Conservation (phyloP, 2,888 invertebrate genomes). For the Leucoptera coffeella region DNA sequence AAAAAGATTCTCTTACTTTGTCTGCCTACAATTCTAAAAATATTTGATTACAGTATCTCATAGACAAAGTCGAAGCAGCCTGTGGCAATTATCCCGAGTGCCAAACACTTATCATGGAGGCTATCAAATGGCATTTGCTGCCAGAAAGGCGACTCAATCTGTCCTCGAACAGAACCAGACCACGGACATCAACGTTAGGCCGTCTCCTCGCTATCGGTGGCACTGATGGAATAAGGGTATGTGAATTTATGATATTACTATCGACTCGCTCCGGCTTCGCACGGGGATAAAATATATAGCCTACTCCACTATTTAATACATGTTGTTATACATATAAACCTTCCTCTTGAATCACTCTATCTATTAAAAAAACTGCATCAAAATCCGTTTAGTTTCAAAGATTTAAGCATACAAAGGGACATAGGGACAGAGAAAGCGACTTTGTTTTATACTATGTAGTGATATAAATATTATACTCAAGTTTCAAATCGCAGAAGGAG, state of each 20-base stretch:
- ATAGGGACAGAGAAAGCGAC: too few relatives aligned
- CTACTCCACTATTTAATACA: too few relatives aligned
- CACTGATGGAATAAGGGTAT: constrained; percentile 82
- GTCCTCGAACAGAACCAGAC: constrained; percentile 74
- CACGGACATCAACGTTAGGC: constrained; percentile 88
- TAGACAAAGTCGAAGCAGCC: constrained; percentile 74
- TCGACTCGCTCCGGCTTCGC: too few relatives aligned
- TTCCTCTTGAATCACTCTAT: too few relatives aligned
- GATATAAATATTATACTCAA: too few relatives aligned
- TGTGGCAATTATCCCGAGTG: constrained; percentile 65
- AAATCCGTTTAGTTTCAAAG: constrained; percentile 17
- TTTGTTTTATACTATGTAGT: too few relatives aligned
- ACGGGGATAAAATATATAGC: too few relatives aligned
- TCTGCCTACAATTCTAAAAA: too few relatives aligned
- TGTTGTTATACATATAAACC: too few relatives aligned
- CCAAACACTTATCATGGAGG: constrained; percentile 87
- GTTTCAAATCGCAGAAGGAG: too few relatives aligned
- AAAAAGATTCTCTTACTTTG: too few relatives aligned
- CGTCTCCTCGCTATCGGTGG: constrained; percentile 84
- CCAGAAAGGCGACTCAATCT: constrained; percentile 78
- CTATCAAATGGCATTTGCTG: constrained; percentile 86
- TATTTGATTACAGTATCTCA: constrained; percentile 61
- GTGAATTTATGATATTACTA: not conserved
- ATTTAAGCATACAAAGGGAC: too few relatives aligned
- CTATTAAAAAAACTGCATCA: constrained; percentile 10